These are phyloP conservation scores for Apodemus speciosus DNA, from an alignment of 2,113 vertebrate species.

Conservation along the genomic window DNA sequence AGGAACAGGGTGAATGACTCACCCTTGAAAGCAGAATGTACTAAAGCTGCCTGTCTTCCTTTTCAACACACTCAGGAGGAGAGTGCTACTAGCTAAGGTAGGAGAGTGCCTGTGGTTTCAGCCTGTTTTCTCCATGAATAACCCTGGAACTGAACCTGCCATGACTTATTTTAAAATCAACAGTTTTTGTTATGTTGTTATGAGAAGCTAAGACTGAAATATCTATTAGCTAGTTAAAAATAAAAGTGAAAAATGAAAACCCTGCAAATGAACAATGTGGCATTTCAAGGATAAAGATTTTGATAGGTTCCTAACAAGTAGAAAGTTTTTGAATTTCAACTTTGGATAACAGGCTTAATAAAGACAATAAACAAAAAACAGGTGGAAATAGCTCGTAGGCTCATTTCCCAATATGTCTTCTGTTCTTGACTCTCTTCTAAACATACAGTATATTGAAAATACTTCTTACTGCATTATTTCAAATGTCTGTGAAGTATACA, in stretches of 20 bases:
- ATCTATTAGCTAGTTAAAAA: not conserved
- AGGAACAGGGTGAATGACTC: slow-evolving; percentile 75
- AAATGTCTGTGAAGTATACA: not conserved
- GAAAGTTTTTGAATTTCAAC: slow-evolving; percentile 11
- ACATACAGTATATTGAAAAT: not conserved
- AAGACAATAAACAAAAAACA: not conserved
- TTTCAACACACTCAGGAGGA: slow-evolving; percentile 57
- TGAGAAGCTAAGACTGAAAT: slow-evolving; percentile 34
- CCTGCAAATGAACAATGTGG: not conserved
- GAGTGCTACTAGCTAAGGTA: slow-evolving; percentile 43
- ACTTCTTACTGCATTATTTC: not conserved
- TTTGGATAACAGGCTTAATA: not conserved
- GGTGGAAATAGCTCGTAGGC: not conserved
- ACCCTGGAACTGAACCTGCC: slow-evolving; percentile 28
- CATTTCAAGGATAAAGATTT: not conserved
- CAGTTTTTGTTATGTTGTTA: slow-evolving; percentile 17
- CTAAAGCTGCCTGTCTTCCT: slow-evolving; percentile 48
- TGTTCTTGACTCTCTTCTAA: not conserved
- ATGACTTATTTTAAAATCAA: slow-evolving; percentile 17
- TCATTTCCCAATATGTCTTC: not conserved
- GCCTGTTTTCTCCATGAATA: slow-evolving; percentile 53
- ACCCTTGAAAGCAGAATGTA: slow-evolving; percentile 73
- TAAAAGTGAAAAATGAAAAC: not conserved
- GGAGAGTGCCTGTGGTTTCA: slow-evolving; percentile 48
- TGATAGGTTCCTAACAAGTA: not conserved